A percentile compares a stretch with the other conserved stretches of the same genome.
Conservation (phyloP, 2,888 invertebrate genomes). For the Tachina grossa region DNA sequence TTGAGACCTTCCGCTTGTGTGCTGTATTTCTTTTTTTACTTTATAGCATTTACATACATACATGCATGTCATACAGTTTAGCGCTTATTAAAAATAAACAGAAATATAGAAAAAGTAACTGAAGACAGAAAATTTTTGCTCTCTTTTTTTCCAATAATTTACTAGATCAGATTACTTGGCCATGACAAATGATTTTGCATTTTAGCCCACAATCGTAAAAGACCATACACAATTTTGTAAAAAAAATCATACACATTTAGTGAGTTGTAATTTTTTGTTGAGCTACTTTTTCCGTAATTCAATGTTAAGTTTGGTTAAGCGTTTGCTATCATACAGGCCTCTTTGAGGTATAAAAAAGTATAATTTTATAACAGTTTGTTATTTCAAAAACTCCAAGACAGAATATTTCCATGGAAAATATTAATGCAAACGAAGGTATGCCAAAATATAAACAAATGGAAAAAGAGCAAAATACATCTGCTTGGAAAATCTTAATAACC, state of each 20-base stretch:
- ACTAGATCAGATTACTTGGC: conserved; percentile 64
- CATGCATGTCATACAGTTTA: conserved; percentile 34
- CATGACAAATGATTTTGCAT: conserved; percentile 66
- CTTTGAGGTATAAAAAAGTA: too few relatives aligned
- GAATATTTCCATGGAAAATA: too few relatives aligned
- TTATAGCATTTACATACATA: not conserved
- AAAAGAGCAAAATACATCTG: too few relatives aligned
- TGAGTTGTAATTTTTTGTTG: not conserved
- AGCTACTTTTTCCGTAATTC: not conserved
- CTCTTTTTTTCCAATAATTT: conserved; percentile 45
- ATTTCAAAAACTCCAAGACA: too few relatives aligned
- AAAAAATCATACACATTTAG: conserved; percentile 33
- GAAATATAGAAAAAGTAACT: conserved; percentile 10
- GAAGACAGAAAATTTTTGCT: conserved; percentile 7
- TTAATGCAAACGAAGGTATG: too few relatives aligned
- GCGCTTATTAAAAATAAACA: conserved; percentile 15
- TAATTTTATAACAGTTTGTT: too few relatives aligned
- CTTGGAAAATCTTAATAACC: too few relatives aligned
- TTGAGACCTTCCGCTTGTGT: too few relatives aligned
- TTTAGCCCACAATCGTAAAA: conserved; percentile 37
- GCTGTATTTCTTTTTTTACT: conserved; percentile 7
- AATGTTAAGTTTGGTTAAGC: not conserved
- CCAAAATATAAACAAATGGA: too few relatives aligned
- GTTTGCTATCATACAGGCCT: too few relatives aligned
- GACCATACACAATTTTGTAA: conserved; percentile 2